Evolutionary conservation across 1,140 invertebrate genomes (phyloP).

Genomic region (Macrostomum lignano): DNA sequence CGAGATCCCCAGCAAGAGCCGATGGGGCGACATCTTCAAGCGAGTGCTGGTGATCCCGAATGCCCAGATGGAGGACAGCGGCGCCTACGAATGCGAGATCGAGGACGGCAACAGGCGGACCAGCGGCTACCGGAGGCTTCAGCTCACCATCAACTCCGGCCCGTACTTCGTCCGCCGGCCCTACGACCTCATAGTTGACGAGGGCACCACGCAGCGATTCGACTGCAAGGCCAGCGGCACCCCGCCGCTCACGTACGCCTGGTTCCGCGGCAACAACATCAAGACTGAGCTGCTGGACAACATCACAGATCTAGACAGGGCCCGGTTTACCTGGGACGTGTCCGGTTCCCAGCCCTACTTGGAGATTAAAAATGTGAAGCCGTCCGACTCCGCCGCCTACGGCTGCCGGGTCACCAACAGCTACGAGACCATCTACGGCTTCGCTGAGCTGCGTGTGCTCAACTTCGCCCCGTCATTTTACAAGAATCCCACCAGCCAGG

Average conservation of each 20-base stretch:
- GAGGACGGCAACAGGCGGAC: not conserved
- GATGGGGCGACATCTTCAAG: no score
- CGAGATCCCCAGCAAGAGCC: no score
- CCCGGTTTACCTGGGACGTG: slow-evolving; percentile 19
- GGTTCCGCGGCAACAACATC: not conserved
- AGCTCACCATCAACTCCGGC: slow-evolving; percentile 2
- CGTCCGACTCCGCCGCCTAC: slow-evolving; percentile 65
- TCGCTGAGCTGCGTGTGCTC: slow-evolving; percentile 51
- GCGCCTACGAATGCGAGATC: not conserved
- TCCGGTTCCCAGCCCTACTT: not conserved
- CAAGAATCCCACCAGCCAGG: slow-evolving; percentile 55
- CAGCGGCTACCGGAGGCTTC: not conserved
- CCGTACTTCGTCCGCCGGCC: slow-evolving; percentile 1
- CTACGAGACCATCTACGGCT: slow-evolving; percentile 51
- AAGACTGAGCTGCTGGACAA: not conserved
- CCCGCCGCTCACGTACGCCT: not conserved
- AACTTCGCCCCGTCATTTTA: slow-evolving; percentile 60
- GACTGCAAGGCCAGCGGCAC: slow-evolving; percentile 1
- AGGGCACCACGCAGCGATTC: not conserved
- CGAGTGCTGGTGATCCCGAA: no score
- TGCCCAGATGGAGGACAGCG: slow-evolving; percentile 5
- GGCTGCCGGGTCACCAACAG: slow-evolving; percentile 69
- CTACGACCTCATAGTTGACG: not conserved
- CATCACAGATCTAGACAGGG: slow-evolving; percentile 7
- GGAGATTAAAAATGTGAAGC: slow-evolving; percentile 21